phyloP scores from a whole-genome alignment of 2,888 invertebrate genomes.

The Amphipoea lucens region DNA sequence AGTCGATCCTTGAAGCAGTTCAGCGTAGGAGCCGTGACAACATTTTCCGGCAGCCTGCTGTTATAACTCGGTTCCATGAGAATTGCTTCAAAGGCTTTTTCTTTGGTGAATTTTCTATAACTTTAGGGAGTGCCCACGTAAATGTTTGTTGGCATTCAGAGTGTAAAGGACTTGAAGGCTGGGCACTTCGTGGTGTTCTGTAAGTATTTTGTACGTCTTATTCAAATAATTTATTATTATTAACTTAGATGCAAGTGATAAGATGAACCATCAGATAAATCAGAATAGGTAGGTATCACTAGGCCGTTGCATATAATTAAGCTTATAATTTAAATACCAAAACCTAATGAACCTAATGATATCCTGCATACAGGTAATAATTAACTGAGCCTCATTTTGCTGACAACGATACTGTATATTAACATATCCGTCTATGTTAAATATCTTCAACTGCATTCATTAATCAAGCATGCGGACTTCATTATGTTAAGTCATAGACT shows the following conservation, averaged over 20 bases:
- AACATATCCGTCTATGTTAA: slow-evolving; percentile 6
- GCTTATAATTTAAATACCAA: slow-evolving; percentile 13
- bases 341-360: slow-evolving; percentile 17
- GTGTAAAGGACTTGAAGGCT: neutral
- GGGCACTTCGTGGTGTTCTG: neutral
- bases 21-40: neutral
- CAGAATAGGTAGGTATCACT: slow-evolving; percentile 8
- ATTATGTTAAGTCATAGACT: slow-evolving; percentile 16
- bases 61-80: neutral
- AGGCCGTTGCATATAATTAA: neutral
- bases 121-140: neutral
- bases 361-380: slow-evolving; percentile 10
- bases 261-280: neutral
- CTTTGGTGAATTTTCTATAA: neutral
- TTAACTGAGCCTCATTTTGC: slow-evolving; percentile 11
- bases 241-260: neutral
- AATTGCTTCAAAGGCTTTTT: neutral
- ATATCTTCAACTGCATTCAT: slow-evolving; percentile 14
- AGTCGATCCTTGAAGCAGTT: neutral
- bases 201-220: neutral
- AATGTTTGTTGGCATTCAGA: neutral
- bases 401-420: slow-evolving; percentile 14
- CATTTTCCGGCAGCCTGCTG: neutral
- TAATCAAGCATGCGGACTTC: neutral
- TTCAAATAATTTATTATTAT: neutral